Percentiles rank a stretch among this genome's conserved stretches.
phyloP scores from a whole-genome alignment of 2,888 invertebrate genomes.

The Leptinotarsa rubiginosa region DNA sequence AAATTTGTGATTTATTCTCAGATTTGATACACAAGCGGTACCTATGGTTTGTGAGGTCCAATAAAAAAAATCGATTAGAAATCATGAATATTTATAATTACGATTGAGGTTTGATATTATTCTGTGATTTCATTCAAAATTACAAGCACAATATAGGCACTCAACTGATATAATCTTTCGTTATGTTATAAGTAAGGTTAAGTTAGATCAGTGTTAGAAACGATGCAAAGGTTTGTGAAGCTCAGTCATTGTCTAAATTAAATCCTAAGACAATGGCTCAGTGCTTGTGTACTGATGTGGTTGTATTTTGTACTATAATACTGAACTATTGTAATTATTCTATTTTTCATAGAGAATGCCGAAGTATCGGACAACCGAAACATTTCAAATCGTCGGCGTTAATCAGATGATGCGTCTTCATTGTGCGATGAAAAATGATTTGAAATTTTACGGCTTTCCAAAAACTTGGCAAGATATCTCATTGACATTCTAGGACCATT shows the following conservation, averaged over 20 bases:
- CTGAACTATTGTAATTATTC: background rate
- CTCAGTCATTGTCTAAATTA: background rate
- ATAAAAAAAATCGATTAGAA: no score
- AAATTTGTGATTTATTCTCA: no score
- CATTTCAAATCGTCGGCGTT: background rate
- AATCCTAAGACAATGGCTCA: background rate
- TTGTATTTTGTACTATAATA: background rate
- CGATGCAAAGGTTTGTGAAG: background rate
- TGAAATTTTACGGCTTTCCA: background rate
- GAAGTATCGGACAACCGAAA: background rate
- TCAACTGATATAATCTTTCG: background rate
- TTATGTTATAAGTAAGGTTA: no score
- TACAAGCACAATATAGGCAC: background rate
- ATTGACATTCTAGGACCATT: background rate
- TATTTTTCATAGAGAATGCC: background rate
- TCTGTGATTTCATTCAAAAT: no score
- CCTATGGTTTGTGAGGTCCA: no score
- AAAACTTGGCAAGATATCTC: background rate
- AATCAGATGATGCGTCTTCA: background rate
- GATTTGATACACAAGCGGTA: no score
- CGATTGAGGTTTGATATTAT: no score
- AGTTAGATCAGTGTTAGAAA: no score
- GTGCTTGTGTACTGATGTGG: background rate
- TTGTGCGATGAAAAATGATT: background rate
- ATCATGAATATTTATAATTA: no score